Evolutionary conservation across 2,113 vertebrate species (phyloP), one percentile per base, ranked within the genome.

Genomic region (Scalopus aquaticus): DNA sequence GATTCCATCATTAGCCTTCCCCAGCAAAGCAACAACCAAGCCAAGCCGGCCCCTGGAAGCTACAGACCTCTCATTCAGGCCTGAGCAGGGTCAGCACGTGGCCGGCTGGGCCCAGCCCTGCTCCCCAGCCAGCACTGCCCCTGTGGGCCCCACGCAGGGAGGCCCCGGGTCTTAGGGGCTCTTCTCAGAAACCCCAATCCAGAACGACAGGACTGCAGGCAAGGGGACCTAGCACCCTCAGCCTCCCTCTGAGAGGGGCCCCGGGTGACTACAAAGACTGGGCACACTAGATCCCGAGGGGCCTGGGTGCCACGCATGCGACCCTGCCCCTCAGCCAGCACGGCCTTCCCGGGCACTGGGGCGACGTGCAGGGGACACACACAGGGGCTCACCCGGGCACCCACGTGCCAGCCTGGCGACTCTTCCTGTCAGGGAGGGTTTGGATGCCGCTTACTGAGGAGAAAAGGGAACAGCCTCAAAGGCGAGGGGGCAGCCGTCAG

Each of bases 361-460:
- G n/a, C n/a, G n/a, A n/a, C 74, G 67, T 80, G 88, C 44, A 22
- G 46, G 46, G 11, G 49, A 44, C 13, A 76, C 24, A 54, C 87
- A 73, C 80, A 4, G 67, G 95, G 72, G 92, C 44, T 92, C 62
- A 46, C 0, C 49, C 3, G 49, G 49, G 49, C 49, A 51, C 2
- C 88, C 74, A 60, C 60, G 86, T 12, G 35, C 88, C 12, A 13
- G 73, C 90, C 94, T 93, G 35, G 62, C 88, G 70, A 94, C 51
- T 82, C 70, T 81, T 58, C 84, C 95, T 94, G 79, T 89, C 81
- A 60, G 85, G 88, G 88, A 81, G 85, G 73, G 73, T 32, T 26
- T 77, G 37, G n/a, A 46, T 4, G 62, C 42, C 81, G 77, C 92
- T 95, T 28, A 51, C 2, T 62, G 90, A 39, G 88, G 74, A 94